Percentiles rank a stretch among this genome's conserved stretches.
Evolutionary conservation across 2,888 invertebrate species (phyloP).

Genomic region (Seladonia tumulorum): DNA sequence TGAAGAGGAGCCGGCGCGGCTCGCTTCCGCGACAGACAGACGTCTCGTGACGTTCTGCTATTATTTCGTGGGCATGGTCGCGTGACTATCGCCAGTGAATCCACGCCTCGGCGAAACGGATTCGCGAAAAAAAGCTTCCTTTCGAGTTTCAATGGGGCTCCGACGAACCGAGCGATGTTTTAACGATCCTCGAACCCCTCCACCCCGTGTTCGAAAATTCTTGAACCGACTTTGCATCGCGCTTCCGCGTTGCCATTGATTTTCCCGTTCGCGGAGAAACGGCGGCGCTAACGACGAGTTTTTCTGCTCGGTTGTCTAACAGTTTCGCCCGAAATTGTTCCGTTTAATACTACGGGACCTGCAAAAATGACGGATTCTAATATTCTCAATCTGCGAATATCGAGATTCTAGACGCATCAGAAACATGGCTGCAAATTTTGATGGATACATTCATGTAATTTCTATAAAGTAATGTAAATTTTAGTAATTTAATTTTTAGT

Average conservation of each 20-base stretch:
- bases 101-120: conserved; percentile 18
- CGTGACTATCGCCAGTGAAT: conserved; percentile 57
- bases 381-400: too few relatives aligned
- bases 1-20: conserved; percentile 33
- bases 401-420: too few relatives aligned
- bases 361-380: too few relatives aligned
- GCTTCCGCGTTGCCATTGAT: neutral
- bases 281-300: neutral
- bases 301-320: neutral
- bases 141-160: conserved; percentile 39
- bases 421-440: too few relatives aligned
- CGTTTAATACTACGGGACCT: neutral
- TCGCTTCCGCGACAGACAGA: conserved; percentile 45
- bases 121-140: conserved; percentile 31
- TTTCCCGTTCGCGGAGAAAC: neutral
- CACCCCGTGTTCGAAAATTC: neutral
- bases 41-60: conserved; percentile 59
- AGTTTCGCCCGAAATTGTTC: neutral
- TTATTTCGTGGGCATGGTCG: conserved; percentile 59
- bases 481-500: too few relatives aligned
- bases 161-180: neutral
- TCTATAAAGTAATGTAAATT: too few relatives aligned
- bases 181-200: neutral
- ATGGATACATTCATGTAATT: too few relatives aligned
- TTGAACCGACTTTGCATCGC: neutral